A percentile compares a stretch with the other conserved stretches of the same genome.
Evolutionary conservation across 2,797 vertebrate species (phyloP).

Genomic region (Cuniculus paca): DNA sequence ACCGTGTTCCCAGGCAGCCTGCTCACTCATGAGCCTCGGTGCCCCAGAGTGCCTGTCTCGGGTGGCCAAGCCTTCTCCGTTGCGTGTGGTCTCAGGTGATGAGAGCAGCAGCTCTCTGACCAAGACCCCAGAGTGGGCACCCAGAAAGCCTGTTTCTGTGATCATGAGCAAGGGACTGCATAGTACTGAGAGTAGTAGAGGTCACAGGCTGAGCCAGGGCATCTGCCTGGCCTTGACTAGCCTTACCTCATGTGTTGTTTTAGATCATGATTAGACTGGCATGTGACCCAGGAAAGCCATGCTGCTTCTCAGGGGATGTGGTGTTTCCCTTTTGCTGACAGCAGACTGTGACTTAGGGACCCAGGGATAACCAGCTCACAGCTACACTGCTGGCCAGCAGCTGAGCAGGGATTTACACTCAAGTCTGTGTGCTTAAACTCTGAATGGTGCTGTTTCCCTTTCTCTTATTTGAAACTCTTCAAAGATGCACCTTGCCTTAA

Average conservation of each 20-base stretch:
- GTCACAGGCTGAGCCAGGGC: background rate
- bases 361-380: background rate
- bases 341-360: background rate
- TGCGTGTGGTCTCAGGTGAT: background rate
- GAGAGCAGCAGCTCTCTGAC: background rate
- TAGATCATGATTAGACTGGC: background rate
- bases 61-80: background rate
- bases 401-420: background rate
- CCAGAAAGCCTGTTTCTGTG: background rate
- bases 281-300: background rate
- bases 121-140: background rate
- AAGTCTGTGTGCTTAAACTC: background rate
- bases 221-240: background rate
- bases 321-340: background rate
- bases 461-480: background rate
- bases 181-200: background rate
- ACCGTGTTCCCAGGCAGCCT: slow-evolving; percentile 64
- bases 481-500: background rate
- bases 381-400: background rate
- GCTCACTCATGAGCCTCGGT: slow-evolving; percentile 42
- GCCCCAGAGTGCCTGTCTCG: background rate
- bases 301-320: background rate
- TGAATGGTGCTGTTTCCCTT: background rate
- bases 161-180: background rate
- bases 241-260: background rate